Evolutionary conservation across 2,113 vertebrate species (phyloP).

Genomic region (Odontophorus gujanensis): DNA sequence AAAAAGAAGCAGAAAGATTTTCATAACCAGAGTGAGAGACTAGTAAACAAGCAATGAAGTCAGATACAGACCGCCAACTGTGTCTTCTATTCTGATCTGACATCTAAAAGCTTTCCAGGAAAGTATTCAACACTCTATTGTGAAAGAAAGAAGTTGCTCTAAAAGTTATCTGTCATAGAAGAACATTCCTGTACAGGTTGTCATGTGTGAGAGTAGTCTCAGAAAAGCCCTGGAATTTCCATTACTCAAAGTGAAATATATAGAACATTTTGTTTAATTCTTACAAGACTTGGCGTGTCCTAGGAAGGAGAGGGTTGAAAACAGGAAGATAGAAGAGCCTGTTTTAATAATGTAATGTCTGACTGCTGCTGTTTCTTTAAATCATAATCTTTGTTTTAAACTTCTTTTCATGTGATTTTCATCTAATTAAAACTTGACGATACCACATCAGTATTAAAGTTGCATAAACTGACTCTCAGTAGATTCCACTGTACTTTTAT

Average conservation of each 20-base stretch:
- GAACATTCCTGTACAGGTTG: neutral
- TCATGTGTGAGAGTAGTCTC: neutral
- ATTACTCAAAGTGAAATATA: neutral
- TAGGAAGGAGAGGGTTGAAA: neutral
- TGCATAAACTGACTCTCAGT: neutral
- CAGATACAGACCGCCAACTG: neutral
- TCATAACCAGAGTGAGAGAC: neutral
- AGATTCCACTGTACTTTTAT: neutral
- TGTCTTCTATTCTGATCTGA: neutral
- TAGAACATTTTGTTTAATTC: neutral
- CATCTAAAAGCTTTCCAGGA: neutral
- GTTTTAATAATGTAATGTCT: neutral
- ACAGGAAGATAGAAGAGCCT: neutral
- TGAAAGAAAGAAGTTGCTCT: neutral
- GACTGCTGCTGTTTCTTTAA: neutral
- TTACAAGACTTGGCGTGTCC: neutral
- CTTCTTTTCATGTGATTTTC: neutral
- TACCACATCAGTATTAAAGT: neutral
- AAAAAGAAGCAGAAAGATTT: neutral
- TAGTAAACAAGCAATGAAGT: neutral
- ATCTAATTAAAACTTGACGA: neutral
- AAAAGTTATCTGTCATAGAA: neutral
- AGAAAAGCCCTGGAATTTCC: neutral
- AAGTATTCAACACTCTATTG: neutral
- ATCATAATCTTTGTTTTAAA: neutral